These are phyloP conservation scores for Corythoichthys intestinalis DNA, from an alignment of 2,113 vertebrate genomes.

Conservation along the genomic window DNA sequence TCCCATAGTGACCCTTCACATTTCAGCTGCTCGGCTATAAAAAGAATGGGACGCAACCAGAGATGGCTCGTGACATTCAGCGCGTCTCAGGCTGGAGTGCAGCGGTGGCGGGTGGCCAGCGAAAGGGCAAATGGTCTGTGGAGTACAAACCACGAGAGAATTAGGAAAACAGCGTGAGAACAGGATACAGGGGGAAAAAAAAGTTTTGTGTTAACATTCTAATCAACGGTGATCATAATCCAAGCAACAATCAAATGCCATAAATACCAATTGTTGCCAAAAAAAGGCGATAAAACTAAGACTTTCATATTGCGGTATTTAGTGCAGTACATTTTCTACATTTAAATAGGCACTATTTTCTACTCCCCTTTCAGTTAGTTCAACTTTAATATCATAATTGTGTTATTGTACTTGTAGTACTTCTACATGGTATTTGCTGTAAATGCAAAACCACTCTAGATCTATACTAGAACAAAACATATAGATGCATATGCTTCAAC, in stretches of 20 bases:
- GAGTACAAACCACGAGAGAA: not conserved
- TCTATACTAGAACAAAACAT: too few species aligned
- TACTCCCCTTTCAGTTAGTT: too few species aligned
- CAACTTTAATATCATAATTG: too few species aligned
- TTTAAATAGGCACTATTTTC: too few species aligned
- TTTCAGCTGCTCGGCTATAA: conserved; percentile 72
- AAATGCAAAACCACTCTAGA: too few species aligned
- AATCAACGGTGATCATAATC: not conserved
- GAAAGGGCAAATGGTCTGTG: conserved; percentile 56
- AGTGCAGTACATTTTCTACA: too few species aligned
- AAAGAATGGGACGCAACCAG: conserved; percentile 71
- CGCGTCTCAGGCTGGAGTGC: conserved; percentile 42
- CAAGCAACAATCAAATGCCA: not conserved
- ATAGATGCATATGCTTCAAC: too few species aligned
- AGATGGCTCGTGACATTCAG: conserved; percentile 71
- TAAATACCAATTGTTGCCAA: not conserved
- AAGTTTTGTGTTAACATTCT: not conserved
- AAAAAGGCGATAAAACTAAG: not conserved
- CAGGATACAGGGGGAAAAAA: not conserved
- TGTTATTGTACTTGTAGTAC: too few species aligned
- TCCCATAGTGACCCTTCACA: conserved; percentile 76
- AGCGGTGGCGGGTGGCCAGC: conserved; percentile 21
- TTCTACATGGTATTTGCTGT: too few species aligned
- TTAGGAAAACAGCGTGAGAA: not conserved
- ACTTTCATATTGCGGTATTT: not conserved